Base-by-base conservation (phyloP, 2,797 vertebrate genomes). In the Hozukius guyotensis region DNA sequence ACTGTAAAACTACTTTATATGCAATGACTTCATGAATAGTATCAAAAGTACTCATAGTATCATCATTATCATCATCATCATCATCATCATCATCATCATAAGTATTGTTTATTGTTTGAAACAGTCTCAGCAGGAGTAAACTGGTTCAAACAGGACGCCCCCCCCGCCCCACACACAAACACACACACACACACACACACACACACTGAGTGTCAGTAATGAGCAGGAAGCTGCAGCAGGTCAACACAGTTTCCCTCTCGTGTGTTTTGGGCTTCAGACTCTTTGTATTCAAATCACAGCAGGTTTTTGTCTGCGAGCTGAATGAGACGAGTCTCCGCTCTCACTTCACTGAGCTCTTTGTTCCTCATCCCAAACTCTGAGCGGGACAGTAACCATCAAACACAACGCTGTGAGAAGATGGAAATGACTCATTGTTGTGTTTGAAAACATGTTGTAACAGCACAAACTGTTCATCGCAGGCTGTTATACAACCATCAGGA, bases 271-370 rank as follows among this genome's bases (percentile, higher is more conserved):
- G 49, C 27, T 22, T 29, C 31, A 3, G 57, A 61, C 78, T 79
- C 82, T 88, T 88, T 72, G 78, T 88, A 34, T 85, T 84, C 53
- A 65, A 77, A 81, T 83, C 55, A 61, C 56, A 29, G 65, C 69
- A 36, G 72, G 62, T 22, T 78, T 83, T 70, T 84, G 77, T 80
- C 9, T 68, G 56, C 6, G 27, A 46, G 63, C 61, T 64, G 76
- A 75, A 67, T 34, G 66, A 73, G 77, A 57, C 20, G 4, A 57
- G 70, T 42, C 75, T 27, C 34, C 8, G 5, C 62, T 85, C 69
- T 66, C 88, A 87, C 81, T 78, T 64, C 78, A 71, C 65, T 67
- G 77, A 82, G 31, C 77, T 20, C 77, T 87, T 87, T 89, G 87
- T 89, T 68, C 27, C 3, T 77, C 68, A 16, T 67, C 75, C 59